Base-by-base conservation (phyloP, 2,113 vertebrate genomes). In the Fregata magnificens region DNA sequence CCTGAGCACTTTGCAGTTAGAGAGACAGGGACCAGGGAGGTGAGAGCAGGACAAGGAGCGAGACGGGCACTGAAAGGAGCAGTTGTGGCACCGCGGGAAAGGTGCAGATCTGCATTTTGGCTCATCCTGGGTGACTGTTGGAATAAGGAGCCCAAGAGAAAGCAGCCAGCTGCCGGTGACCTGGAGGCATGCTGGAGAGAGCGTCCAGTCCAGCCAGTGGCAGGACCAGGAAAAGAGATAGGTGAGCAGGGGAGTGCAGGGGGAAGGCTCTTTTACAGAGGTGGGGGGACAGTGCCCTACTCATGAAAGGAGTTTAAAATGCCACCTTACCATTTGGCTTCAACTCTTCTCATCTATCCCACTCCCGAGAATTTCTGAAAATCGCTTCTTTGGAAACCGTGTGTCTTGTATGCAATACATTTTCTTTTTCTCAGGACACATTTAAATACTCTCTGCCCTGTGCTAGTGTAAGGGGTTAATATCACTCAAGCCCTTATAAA, bases 1-100 rank as follows among this genome's bases (percentile, higher is more conserved):
- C 34, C 38, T 69, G 44, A 72, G 13, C 29, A 47, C 9, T 86
- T 55, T 72, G 25, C 15, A 25, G 25, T 47, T 9, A 0, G 20
- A 73, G 24, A 5, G 6, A 42, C 6, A 28, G 65, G 29, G 4
- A 69, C 29, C 38, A 18, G 40, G 15, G 29, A 45, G 9, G 15
- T 55, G 6, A 72, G 71, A 88, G 14, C 26, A 82, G 15, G 16
- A 58, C 7, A 2, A 78, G 26, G 31, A 81, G 26, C 0, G 0
- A 74, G 65, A 36, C 2, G 3, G 31, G 25, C 11, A 58, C 28
- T 36, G 52, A 55, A 53, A 63, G 31, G 6, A 58, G 31, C 15
- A 22, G 9, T 10, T 47, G 24, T 29, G 66, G 53, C 31, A 45
- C 8, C 1, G 2, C 16, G 9, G 21, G 1, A 76, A 79, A 72